Conservation (phyloP, 2,797 vertebrate genomes). For the Etheostoma perlongum region DNA sequence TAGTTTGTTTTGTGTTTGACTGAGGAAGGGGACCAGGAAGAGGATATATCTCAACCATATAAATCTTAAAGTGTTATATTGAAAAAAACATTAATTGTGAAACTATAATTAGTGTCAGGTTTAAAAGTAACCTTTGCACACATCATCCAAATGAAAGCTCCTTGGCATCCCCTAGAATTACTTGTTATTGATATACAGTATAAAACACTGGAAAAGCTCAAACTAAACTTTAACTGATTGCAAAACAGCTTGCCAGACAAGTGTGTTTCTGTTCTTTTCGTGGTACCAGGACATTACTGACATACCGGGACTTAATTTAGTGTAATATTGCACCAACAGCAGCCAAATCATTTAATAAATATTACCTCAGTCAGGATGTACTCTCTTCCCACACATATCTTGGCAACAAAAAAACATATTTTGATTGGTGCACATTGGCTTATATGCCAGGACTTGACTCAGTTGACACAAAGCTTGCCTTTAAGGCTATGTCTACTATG, state of each 20-base stretch:
- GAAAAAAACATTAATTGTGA: not conserved
- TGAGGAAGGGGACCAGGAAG: too few species aligned
- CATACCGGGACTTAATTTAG: slow-evolving; percentile 24
- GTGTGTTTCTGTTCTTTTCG: slow-evolving; percentile 1
- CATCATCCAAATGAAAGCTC: not conserved
- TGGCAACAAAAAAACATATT: slow-evolving; percentile 44
- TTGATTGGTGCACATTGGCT: slow-evolving; percentile 26
- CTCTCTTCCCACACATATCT: slow-evolving; percentile 33
- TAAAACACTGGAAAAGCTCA: not conserved
- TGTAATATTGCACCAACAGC: slow-evolving; percentile 24
- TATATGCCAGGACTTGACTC: slow-evolving; percentile 58
- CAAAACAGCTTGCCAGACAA: not conserved
- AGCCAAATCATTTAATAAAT: slow-evolving; percentile 40
- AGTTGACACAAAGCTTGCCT: slow-evolving; percentile 39
- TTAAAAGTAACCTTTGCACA: not conserved
- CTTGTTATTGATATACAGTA: not conserved
- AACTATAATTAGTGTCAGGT: not conserved
- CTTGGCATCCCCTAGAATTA: not conserved
- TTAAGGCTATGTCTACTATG: slow-evolving; percentile 21
- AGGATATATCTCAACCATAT: too few species aligned
- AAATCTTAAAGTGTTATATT: too few species aligned
- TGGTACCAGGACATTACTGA: not conserved
- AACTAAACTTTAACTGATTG: slow-evolving; percentile 4
- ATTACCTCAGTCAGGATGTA: slow-evolving; percentile 56
- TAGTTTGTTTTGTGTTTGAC: too few species aligned